Evolutionary conservation across 1,140 invertebrate species (phyloP), one percentile per base, ranked within the genome.

Genomic region (Drosophila jambulina): DNA sequence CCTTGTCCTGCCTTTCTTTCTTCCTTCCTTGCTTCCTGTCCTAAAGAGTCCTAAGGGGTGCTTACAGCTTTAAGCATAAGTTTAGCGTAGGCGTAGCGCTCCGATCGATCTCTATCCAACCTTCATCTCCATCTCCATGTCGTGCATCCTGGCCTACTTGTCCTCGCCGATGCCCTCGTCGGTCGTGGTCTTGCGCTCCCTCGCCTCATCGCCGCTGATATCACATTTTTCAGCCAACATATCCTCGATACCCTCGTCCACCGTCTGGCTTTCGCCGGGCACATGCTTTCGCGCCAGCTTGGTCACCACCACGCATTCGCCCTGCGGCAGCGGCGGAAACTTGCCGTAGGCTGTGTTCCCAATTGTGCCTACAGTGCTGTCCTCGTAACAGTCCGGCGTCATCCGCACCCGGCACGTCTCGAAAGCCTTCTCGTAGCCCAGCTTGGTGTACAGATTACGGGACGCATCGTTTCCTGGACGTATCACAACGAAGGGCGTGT

Each of bases 391-490:
- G 46, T 83, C 85, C 48, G 96, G 96, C 80, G 94, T 94, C 88
- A 97, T 94, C 56, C 96, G 95, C 86, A 96, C 96, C 59, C 96
- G 94, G 43, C 96, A 95, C 70, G 96, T 97, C 92, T 96, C 94
- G 85, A 96, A 97, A 80, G 95, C 94, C 92, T 95, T 96, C 81
- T 95, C 95, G 93, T 97, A 97, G 69, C 96, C 96, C 82, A 97
- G 94, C 91, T 97, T 97, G 48, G 94, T 95, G 92, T 97, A 97
- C 27, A 97, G 94, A 81, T 95, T 95, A 80, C 96, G 95, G 75
- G 96, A 97, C 45, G 96, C 96, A 92, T 97, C 96, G 92, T 97
- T 97, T 92, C 97, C 96, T 59, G 96, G 96, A 93, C 96, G 95
- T 94, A 97, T 97, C 62, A 97, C 96, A 59, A 97, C 96, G 92